Conservation (phyloP, 2,888 invertebrate genomes). For the Trachelus stipa region DNA sequence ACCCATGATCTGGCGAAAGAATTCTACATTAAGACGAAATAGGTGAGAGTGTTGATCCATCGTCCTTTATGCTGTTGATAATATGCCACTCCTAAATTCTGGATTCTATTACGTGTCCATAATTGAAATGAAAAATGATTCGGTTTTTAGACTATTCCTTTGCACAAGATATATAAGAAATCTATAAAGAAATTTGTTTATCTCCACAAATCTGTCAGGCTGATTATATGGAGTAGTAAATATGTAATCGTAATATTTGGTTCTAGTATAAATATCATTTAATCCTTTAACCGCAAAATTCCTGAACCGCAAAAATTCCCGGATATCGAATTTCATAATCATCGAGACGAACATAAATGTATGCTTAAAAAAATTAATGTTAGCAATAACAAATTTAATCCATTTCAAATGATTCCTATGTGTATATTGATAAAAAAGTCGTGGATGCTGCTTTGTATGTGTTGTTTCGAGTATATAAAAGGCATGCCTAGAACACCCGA, state of each 20-base stretch:
- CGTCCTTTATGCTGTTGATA: not conserved
- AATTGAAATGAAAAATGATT: not conserved
- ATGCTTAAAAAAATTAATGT: too few species aligned
- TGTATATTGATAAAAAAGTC: not conserved
- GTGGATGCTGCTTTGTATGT: not conserved
- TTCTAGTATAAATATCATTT: not conserved
- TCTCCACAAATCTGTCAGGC: not conserved
- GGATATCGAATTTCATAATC: too few species aligned
- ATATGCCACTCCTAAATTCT: not conserved
- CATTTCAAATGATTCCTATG: not conserved
- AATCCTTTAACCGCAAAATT: too few species aligned
- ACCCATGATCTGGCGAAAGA: conserved; percentile 4
- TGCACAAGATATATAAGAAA: not conserved
- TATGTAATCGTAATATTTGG: not conserved
- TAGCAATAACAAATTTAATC: not conserved
- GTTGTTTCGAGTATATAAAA: not conserved
- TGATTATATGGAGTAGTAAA: not conserved
- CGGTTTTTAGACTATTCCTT: not conserved
- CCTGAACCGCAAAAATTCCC: too few species aligned
- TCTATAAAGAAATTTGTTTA: not conserved
- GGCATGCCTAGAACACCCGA: not conserved
- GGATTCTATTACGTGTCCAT: not conserved
- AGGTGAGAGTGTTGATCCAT: not conserved
- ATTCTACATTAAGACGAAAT: not conserved
- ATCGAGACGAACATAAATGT: too few species aligned